phyloP scores from a whole-genome alignment of 2,113 vertebrate genomes.

The Atlantisia rogersi region DNA sequence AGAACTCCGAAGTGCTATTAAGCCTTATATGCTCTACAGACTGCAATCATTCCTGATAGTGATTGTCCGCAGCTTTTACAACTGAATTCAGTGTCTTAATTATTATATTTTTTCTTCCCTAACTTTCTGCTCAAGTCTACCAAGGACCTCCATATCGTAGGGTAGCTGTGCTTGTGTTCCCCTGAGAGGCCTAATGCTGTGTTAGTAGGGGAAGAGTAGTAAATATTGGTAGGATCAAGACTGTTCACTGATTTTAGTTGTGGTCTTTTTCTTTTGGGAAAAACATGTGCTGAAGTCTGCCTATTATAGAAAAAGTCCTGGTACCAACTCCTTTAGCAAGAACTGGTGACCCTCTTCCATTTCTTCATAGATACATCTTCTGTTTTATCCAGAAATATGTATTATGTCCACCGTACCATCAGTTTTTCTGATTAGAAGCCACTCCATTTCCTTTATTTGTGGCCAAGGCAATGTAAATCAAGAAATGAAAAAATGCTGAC shows the following conservation, averaged over 20 bases:
- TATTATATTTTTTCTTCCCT: neutral
- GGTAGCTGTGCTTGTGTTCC: accelerated
- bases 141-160: neutral
- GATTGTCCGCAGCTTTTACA: neutral
- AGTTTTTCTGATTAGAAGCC: neutral
- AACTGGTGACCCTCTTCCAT: neutral
- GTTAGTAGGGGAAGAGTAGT: neutral
- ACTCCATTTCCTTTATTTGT: neutral
- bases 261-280: neutral
- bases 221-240: neutral
- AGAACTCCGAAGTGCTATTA: neutral
- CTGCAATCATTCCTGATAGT: neutral
- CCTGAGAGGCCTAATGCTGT: neutral
- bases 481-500: neutral
- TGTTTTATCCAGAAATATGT: neutral
- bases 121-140: neutral
- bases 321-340: neutral
- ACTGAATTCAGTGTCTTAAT: neutral
- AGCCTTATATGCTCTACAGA: neutral
- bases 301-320: neutral
- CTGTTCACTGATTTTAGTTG: neutral
- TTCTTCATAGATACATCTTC: neutral
- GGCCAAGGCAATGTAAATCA: neutral
- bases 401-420: neutral
- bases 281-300: neutral